These are phyloP conservation scores for Okamejei kenojei DNA, from an alignment of 2,797 vertebrate genomes.

Conservation along the genomic window DNA sequence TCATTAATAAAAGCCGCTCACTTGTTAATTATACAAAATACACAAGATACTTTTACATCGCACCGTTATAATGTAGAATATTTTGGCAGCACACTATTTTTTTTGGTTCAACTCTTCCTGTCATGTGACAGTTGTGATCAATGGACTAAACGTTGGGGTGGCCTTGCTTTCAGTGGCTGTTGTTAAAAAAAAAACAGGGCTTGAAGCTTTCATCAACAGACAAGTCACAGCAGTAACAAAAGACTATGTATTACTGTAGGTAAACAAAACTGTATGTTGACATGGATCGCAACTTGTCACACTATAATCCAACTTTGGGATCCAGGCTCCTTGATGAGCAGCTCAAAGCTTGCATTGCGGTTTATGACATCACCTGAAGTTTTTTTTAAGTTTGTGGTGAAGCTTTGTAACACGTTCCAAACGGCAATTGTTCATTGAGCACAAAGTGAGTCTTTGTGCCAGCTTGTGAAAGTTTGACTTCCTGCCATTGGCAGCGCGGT, in stretches of 20 bases:
- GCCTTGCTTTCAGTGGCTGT: background rate
- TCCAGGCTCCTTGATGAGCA: background rate
- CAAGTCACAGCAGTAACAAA: background rate
- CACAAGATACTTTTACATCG: background rate
- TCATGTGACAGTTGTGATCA: background rate
- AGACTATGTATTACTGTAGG: too few species aligned
- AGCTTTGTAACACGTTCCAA: background rate
- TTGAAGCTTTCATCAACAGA: background rate
- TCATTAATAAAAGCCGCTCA: background rate
- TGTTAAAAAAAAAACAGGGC: background rate
- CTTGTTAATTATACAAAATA: background rate
- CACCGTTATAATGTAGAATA: constrained; percentile 27
- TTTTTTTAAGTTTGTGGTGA: background rate
- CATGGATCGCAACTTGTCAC: background rate
- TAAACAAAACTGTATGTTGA: too few species aligned
- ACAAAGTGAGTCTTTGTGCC: background rate
- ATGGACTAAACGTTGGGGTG: background rate
- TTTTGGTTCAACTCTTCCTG: constrained; percentile 18
- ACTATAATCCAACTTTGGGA: background rate
- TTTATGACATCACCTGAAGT: constrained; percentile 10
- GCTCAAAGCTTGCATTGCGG: background rate
- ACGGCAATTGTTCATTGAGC: background rate
- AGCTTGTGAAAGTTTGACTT: constrained; percentile 5
- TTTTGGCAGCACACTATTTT: constrained; percentile 22
- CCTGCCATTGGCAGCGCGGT: background rate